Evolutionary conservation across 2,888 invertebrate species (phyloP).

Genomic region (Carcina quercana): DNA sequence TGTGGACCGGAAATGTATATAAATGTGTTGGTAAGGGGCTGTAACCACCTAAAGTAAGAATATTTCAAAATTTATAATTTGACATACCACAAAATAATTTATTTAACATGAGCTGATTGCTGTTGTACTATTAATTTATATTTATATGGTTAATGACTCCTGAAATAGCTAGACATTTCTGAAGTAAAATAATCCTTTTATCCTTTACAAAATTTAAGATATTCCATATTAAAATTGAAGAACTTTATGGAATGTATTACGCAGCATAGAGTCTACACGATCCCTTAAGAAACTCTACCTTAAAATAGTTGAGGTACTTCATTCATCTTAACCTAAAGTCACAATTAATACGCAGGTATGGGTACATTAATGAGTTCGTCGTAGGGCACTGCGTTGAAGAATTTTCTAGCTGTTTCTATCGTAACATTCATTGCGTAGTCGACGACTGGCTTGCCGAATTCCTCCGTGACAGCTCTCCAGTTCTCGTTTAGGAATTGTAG

Average conservation of each 20-base stretch:
- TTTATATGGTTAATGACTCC: too few species aligned
- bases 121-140: too few species aligned
- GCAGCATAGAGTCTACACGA: slow-evolving; percentile 30
- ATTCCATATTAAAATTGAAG: not conserved
- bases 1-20: too few species aligned
- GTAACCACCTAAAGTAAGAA: too few species aligned
- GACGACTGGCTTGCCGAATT: slow-evolving; percentile 63
- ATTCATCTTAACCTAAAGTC: slow-evolving; percentile 5
- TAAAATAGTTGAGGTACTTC: slow-evolving; percentile 9
- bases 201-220: too few species aligned
- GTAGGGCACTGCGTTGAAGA: slow-evolving; percentile 61
- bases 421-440: slow-evolving; percentile 64
- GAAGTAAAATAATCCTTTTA: too few species aligned
- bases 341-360: slow-evolving; percentile 49
- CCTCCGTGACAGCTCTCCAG: slow-evolving; percentile 64
- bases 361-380: slow-evolving; percentile 60
- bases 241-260: not conserved
- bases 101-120: too few species aligned
- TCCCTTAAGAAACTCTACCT: too few species aligned
- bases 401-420: slow-evolving; percentile 55
- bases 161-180: too few species aligned
- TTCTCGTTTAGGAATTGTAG: slow-evolving; percentile 62
- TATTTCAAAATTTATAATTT: too few species aligned
- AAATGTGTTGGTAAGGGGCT: too few species aligned
- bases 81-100: too few species aligned